phyloP scores from a whole-genome alignment of 2,797 vertebrate genomes.

The Acanthis flammea region DNA sequence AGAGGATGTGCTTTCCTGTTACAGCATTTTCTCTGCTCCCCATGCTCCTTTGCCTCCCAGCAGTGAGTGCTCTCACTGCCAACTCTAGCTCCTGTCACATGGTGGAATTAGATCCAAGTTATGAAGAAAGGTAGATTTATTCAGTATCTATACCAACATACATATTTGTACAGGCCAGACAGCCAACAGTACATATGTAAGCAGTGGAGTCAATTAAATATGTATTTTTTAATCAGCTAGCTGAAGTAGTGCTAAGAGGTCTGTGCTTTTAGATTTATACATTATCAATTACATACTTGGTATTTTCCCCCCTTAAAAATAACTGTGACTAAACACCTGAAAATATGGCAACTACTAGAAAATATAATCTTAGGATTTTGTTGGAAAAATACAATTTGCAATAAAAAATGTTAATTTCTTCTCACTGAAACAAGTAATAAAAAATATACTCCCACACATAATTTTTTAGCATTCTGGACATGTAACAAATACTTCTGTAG shows the following conservation, averaged over 20 bases:
- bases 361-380: background rate
- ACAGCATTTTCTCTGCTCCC: background rate
- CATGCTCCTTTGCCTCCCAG: background rate
- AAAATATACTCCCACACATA: background rate
- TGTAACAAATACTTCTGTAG: background rate
- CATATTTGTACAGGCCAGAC: background rate
- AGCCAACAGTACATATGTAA: background rate
- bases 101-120: background rate
- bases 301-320: background rate
- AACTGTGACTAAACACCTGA: background rate
- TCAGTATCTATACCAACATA: background rate
- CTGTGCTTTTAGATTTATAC: background rate
- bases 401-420: background rate
- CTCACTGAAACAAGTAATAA: background rate
- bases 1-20: background rate
- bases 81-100: background rate
- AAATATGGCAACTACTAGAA: background rate
- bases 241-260: background rate
- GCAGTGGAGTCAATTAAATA: background rate
- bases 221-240: background rate
- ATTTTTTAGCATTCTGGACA: background rate
- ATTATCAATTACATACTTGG: background rate
- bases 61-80: background rate
- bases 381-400: constrained; percentile 1
- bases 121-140: background rate